Conservation (phyloP, 2,888 invertebrate species). For the Xestia sexstrigata region DNA sequence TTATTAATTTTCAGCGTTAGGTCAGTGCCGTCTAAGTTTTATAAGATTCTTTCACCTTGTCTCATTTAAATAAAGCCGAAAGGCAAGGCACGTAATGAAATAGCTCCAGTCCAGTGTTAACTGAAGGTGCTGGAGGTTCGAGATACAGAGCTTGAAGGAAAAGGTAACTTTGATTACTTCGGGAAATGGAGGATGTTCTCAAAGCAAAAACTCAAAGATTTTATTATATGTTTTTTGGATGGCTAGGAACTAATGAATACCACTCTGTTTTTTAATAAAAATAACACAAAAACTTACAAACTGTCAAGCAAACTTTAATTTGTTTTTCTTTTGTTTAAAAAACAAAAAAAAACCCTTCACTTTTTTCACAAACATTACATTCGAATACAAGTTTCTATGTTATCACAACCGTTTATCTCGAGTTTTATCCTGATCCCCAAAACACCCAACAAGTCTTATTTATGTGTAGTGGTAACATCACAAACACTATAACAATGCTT, state of each 20-base stretch:
- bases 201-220: too few relatives aligned
- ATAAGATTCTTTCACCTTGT: constrained; percentile 11
- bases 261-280: background rate
- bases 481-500: constrained; percentile 45
- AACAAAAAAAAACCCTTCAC: too few relatives aligned
- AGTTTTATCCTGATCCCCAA: constrained; percentile 8
- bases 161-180: constrained; percentile 15
- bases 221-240: background rate
- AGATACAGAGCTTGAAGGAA: background rate
- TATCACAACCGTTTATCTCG: constrained; percentile 27
- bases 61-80: constrained; percentile 23
- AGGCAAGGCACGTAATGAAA: constrained; percentile 6
- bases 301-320: background rate
- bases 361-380: background rate
- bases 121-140: background rate
- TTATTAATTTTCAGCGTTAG: constrained; percentile 47
- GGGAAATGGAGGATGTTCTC: background rate
- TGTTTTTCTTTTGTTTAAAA: background rate
- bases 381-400: constrained; percentile 2
- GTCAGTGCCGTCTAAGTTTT: constrained; percentile 18
- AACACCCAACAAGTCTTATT: constrained; percentile 23
- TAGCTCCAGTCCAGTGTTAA: background rate
- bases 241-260: background rate
- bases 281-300: background rate
- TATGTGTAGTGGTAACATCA: constrained; percentile 35